Evolutionary conservation across 2,113 vertebrate genomes (phyloP).

Genomic region (Oncorhynchus mykiss): DNA sequence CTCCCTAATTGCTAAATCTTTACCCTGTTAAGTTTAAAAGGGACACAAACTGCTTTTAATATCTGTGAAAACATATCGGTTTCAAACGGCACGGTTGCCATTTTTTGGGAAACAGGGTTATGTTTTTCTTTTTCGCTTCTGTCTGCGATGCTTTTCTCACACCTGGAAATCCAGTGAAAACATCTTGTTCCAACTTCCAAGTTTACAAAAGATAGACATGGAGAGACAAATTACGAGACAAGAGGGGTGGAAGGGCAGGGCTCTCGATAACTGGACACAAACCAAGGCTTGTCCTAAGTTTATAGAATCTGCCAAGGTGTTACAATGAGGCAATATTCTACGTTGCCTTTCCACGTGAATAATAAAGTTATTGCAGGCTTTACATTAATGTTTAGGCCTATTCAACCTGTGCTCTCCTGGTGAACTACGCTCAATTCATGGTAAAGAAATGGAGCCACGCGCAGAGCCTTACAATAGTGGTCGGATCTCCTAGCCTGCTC

Average conservation of each 20-base stretch:
- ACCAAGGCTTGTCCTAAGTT: constrained; percentile 46
- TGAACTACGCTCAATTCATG: constrained; percentile 48
- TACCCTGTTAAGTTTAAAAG: constrained; percentile 79
- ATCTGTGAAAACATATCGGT: constrained; percentile 77
- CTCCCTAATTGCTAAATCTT: constrained; percentile 79
- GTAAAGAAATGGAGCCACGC: constrained; percentile 53
- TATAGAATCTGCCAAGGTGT: constrained; percentile 51
- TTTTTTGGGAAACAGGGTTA: constrained; percentile 35
- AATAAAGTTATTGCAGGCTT: constrained; percentile 35
- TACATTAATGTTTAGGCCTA: constrained; percentile 49
- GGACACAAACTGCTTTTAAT: constrained; percentile 73
- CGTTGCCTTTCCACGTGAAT: constrained; percentile 53
- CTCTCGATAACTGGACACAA: constrained; percentile 33
- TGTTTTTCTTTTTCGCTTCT: constrained; percentile 31
- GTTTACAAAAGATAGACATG: neutral
- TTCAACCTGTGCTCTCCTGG: constrained; percentile 61
- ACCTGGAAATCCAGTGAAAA: neutral
- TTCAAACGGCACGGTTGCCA: constrained; percentile 55
- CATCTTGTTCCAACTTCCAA: neutral
- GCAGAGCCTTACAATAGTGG: constrained; percentile 32
- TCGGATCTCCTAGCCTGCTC: constrained; percentile 43
- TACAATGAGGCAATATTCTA: constrained; percentile 47
- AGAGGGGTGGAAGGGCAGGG: constrained; percentile 2
- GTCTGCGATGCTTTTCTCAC: constrained; percentile 6
- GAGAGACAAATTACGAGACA: neutral